phyloP scores from a whole-genome alignment of 2,113 vertebrate genomes.

The Chionis minor region DNA sequence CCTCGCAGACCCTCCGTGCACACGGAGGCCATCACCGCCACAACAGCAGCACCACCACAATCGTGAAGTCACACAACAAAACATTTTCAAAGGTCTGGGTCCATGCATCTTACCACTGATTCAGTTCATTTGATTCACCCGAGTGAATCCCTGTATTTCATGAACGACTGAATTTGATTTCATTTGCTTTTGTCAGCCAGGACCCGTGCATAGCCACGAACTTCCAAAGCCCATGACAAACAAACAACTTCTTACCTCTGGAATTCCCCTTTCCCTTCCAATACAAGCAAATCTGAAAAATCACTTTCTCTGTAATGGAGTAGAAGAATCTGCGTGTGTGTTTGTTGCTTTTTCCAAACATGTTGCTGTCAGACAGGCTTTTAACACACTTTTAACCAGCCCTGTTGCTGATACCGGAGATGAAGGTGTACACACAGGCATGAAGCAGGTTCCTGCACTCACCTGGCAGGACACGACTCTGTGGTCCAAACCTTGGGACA shows the following conservation, averaged over 20 bases:
- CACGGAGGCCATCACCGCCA: background rate
- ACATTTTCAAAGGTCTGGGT: background rate
- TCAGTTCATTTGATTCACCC: background rate
- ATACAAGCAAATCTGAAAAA: slow-evolving; percentile 5
- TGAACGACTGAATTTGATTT: background rate
- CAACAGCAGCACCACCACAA: background rate
- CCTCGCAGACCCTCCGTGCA: background rate
- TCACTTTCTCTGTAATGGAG: background rate
- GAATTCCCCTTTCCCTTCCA: slow-evolving; percentile 28
- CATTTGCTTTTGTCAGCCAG: background rate
- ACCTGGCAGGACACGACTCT: background rate
- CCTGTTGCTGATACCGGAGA: background rate
- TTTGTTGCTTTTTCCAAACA: background rate
- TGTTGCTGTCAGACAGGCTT: background rate
- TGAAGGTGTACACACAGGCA: background rate
- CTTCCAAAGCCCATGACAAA: background rate
- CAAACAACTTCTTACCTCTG: background rate
- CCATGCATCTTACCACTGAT: background rate
- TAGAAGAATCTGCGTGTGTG: background rate
- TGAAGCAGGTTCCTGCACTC: background rate
- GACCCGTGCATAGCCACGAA: background rate
- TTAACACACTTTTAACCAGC: background rate
- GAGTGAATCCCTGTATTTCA: background rate
- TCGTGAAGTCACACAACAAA: background rate
- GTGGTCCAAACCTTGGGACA: background rate